These are phyloP conservation scores for Spilarctia lutea DNA, from an alignment of 2,888 invertebrate genomes.

Conservation along the genomic window DNA sequence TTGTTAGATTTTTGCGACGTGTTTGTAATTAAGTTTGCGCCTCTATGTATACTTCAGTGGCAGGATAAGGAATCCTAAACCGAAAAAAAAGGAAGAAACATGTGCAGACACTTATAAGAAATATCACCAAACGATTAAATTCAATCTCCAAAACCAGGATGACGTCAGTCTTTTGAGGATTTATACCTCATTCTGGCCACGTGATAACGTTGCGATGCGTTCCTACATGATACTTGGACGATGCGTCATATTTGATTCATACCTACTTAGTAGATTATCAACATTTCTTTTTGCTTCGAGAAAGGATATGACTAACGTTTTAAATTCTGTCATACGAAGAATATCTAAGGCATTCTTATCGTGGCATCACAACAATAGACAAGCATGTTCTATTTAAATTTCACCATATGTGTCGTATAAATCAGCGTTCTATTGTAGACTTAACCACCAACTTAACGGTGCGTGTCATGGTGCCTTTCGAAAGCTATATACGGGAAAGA, in stretches of 20 bases:
- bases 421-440: conserved; percentile 71
- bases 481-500: conserved; percentile 71
- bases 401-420: conserved; percentile 65
- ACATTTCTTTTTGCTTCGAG: conserved; percentile 47
- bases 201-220: conserved; percentile 20
- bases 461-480: conserved; percentile 73
- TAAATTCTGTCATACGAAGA: conserved; percentile 32
- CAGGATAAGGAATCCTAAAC: too few relatives aligned
- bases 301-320: conserved; percentile 45
- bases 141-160: conserved; percentile 34
- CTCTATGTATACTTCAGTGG: too few relatives aligned
- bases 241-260: conserved; percentile 52
- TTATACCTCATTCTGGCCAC: conserved; percentile 27
- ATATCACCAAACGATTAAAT: conserved; percentile 8
- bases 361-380: conserved; percentile 32
- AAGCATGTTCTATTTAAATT: conserved; percentile 35
- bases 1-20: too few relatives aligned
- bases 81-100: too few relatives aligned
- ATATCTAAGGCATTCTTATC: conserved; percentile 18
- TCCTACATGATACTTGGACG: conserved; percentile 5
- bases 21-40: too few relatives aligned
- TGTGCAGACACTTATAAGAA: too few relatives aligned
- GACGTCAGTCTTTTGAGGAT: conserved; percentile 24
- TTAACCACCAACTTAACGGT: conserved; percentile 65
- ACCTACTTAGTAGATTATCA: conserved; percentile 35